These are phyloP conservation scores for Panthera tigris DNA, from an alignment of 2,113 vertebrate species.

Conservation along the genomic window DNA sequence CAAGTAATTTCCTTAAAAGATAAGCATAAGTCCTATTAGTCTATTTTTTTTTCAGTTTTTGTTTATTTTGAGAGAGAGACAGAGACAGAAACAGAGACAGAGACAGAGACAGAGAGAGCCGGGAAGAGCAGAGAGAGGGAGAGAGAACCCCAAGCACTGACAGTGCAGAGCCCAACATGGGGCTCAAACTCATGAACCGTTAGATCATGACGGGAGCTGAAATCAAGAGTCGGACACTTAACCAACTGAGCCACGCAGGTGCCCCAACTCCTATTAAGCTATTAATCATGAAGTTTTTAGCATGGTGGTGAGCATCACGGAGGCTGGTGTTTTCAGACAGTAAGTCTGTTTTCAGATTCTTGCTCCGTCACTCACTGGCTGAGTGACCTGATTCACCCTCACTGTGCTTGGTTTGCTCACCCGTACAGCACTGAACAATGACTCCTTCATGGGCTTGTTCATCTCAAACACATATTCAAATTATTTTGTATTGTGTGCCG, in stretches of 20 bases:
- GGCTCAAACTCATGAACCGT: too few relatives aligned
- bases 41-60: too few relatives aligned
- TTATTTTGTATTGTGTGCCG: neutral
- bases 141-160: too few relatives aligned
- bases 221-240: too few relatives aligned
- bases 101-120: too few relatives aligned
- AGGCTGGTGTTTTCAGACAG: neutral
- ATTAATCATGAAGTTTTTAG: neutral
- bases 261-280: neutral
- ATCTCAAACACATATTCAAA: neutral
- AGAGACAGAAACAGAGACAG: too few relatives aligned
- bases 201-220: too few relatives aligned
- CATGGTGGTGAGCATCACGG: neutral
- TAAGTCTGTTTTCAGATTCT: neutral
- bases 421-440: neutral
- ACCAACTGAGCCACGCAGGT: too few relatives aligned
- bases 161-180: too few relatives aligned
- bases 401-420: neutral
- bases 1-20: neutral
- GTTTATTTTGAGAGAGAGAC: too few relatives aligned
- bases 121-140: too few relatives aligned
- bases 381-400: neutral
- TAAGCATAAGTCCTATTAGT: neutral
- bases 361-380: neutral
- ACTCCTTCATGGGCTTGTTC: neutral